Percentiles rank a stretch among this genome's conserved stretches.
phyloP scores from a whole-genome alignment of 2,797 vertebrate species.

The Periparus ater region DNA sequence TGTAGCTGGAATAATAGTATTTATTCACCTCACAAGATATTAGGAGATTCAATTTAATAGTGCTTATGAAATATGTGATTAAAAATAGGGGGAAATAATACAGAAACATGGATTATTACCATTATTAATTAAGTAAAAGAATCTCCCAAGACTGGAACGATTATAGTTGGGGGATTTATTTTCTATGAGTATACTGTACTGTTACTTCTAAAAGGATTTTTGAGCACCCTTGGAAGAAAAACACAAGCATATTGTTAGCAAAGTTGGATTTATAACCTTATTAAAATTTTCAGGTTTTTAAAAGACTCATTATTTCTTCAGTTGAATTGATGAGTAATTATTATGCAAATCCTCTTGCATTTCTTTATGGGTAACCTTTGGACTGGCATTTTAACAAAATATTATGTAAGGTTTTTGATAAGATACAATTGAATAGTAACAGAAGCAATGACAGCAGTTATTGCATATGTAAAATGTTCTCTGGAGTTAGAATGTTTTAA shows the following conservation, averaged over 20 bases:
- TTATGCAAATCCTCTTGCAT: constrained; percentile 2
- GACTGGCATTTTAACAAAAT: constrained; percentile 8
- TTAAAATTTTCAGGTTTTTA: neutral
- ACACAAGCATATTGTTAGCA: neutral
- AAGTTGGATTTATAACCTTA: neutral
- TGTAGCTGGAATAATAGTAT: neutral
- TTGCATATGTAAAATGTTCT: neutral
- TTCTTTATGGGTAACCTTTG: constrained; percentile 42
- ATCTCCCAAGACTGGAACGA: neutral
- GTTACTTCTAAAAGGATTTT: constrained; percentile 6
- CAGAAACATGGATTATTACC: neutral
- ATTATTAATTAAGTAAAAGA: constrained; percentile 48
- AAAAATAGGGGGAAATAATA: constrained; percentile 14
- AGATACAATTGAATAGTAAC: neutral
- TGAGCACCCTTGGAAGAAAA: neutral
- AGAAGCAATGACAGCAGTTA: neutral
- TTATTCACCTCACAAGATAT: neutral
- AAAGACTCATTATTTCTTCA: constrained; percentile 19
- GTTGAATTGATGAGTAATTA: constrained; percentile 37
- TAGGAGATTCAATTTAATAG: constrained; percentile 16
- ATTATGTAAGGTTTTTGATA: constrained; percentile 39
- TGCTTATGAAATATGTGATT: neutral
- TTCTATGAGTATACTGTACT: neutral
- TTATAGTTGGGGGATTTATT: neutral
- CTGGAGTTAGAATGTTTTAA: neutral